Evolutionary conservation across 2,888 invertebrate genomes (phyloP).

Genomic region (Drosophila stalkeri): DNA sequence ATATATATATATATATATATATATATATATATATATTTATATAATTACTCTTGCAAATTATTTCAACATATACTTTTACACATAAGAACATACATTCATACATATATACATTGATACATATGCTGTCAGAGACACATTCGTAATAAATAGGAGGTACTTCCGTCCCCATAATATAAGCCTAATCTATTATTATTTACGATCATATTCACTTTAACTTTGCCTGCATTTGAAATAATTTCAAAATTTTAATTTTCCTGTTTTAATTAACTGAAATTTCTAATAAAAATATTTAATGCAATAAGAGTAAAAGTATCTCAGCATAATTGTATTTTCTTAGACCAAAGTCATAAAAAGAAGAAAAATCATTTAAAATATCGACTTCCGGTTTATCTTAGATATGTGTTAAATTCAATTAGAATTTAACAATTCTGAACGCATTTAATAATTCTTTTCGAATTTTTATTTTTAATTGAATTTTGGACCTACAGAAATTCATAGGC

Average conservation of each 20-base stretch:
- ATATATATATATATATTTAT: slow-evolving; percentile 20
- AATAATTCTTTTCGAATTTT: too few relatives aligned
- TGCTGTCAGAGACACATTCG: slow-evolving; percentile 10
- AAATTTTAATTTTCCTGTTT: background rate
- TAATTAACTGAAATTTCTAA: background rate
- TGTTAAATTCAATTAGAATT: background rate
- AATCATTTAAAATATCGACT: background rate
- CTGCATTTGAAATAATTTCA: background rate
- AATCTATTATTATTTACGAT: slow-evolving; percentile 29
- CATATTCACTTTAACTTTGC: background rate
- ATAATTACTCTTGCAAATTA: slow-evolving; percentile 34
- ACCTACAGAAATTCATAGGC: background rate
- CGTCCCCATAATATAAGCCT: slow-evolving; percentile 62
- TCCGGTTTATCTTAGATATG: background rate
- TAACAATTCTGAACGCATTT: background rate
- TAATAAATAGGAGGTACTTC: slow-evolving; percentile 61
- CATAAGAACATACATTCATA: background rate
- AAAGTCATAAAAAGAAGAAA: background rate
- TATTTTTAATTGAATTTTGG: background rate
- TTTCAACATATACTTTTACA: background rate
- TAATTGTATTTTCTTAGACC: background rate
- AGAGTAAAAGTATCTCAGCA: background rate
- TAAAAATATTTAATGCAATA: background rate
- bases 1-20: slow-evolving; percentile 19
- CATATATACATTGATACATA: background rate